phyloP scores from a whole-genome alignment of 2,113 vertebrate genomes.

The Nannospalax galili region DNA sequence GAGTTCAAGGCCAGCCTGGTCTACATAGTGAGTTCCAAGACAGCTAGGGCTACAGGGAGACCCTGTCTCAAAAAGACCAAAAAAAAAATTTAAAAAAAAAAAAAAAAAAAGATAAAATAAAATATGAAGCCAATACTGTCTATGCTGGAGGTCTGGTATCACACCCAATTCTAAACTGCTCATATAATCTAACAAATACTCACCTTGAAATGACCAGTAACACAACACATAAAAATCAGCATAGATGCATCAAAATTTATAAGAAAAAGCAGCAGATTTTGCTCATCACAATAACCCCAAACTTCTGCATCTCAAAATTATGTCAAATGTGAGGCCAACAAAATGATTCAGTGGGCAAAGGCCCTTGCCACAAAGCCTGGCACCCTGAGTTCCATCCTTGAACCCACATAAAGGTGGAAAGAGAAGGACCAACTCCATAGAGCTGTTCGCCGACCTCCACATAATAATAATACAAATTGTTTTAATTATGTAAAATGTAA shows the following conservation, averaged over 20 bases:
- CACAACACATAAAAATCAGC: not conserved
- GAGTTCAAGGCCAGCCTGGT: too few relatives aligned
- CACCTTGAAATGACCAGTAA: not conserved
- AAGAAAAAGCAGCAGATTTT: constrained; percentile 40
- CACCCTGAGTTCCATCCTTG: not conserved
- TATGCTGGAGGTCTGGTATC: not conserved
- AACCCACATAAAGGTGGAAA: not conserved
- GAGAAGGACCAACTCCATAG: not conserved
- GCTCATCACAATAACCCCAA: constrained; percentile 39
- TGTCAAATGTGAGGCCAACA: not conserved
- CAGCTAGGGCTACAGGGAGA: too few relatives aligned
- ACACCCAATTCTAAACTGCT: not conserved
- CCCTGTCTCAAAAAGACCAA: too few relatives aligned
- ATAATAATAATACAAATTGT: too few relatives aligned
- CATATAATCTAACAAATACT: not conserved
- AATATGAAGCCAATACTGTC: too few relatives aligned
- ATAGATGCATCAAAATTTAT: not conserved
- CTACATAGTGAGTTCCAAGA: too few relatives aligned
- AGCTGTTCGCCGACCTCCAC: not conserved
- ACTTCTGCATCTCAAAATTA: constrained; percentile 28
- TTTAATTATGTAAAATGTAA: not conserved
- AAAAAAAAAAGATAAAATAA: too few relatives aligned
- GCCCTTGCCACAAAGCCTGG: not conserved
- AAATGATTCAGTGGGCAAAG: not conserved
- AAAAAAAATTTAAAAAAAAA: too few relatives aligned